Evolutionary conservation across 2,888 invertebrate species (phyloP), one percentile per base, ranked within the genome.

Genomic region (Apomyelois bistriatella): DNA sequence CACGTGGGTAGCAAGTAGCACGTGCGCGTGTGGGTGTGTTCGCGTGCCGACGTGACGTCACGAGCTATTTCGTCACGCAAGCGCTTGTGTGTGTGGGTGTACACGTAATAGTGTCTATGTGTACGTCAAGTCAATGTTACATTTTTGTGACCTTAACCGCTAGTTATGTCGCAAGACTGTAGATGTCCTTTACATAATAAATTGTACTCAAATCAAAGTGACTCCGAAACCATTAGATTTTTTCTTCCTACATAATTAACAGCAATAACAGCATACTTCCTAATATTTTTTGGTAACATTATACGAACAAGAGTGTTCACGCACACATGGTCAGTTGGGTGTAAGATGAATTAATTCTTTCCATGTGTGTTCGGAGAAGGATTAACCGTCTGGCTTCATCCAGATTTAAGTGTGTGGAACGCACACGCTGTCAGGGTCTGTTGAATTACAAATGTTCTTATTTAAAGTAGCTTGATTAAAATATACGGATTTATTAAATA

Each of bases 131-230:
- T 76, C 86, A 84, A 85, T 84, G 87, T 82, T 87, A 88, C 84
- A 88, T 86, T 89, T 88, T 88, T 86, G 84, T 89, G 89, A 89
- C 89, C 89, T 89, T 89, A 86, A 88, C 89, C 88, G 83, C 42
- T 38, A 49, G 38, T 40, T 74, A 74, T 79, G 76, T 71, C 61
- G 70, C 74, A 77, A 79, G 70, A 66, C 74, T 74, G 10, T 32
- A 46, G 43, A 30, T 77, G 78, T 82, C 76, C 76, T 84, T 81
- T 72, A 68, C 65, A 68, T 78, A 72, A 76, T 71, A 68, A 54
- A 62, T 53, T 58, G 48, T 8, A 10, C 16, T 16, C 13, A 40
- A 15, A 40, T 15, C 9, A 13, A 16, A 16, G 15, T 3, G 15
- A 13, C 15, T 38, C 22, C 22, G 3, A 22, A 3, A 22, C 22